These are phyloP conservation scores for Ammodytes marinus DNA, from an alignment of 2,113 vertebrate genomes.

Conservation along the genomic window DNA sequence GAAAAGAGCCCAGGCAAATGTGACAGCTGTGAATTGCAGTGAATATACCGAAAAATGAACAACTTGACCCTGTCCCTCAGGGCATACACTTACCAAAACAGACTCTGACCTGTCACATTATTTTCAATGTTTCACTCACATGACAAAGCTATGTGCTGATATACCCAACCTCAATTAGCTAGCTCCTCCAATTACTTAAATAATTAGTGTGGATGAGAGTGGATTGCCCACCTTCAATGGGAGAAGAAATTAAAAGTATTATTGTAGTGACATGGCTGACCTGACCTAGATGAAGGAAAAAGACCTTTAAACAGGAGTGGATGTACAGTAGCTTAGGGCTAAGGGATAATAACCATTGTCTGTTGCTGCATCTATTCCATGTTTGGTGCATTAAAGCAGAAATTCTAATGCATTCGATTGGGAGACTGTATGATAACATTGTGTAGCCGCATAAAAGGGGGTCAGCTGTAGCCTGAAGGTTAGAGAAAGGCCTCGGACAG, in stretches of 20 bases:
- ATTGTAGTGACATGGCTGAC: conserved; percentile 20
- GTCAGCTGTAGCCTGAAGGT: conserved; percentile 67
- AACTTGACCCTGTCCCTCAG: conserved; percentile 23
- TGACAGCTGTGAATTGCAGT: conserved; percentile 15
- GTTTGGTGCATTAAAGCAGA: conserved; percentile 60
- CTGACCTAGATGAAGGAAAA: conserved; percentile 46
- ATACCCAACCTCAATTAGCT: background rate
- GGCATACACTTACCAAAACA: background rate
- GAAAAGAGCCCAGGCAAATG: background rate
- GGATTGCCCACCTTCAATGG: background rate
- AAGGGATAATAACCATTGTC: conserved; percentile 47
- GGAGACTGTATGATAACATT: conserved; percentile 42
- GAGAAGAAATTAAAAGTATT: conserved; percentile 11
- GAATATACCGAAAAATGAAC: conserved; percentile 26
- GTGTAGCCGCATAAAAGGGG: conserved; percentile 55
- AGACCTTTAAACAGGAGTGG: conserved; percentile 42
- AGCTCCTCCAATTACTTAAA: background rate
- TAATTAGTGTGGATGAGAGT: background rate
- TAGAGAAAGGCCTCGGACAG: conserved; percentile 38
- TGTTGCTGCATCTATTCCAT: conserved; percentile 39
- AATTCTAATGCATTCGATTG: conserved; percentile 57
- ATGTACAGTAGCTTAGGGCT: conserved; percentile 52
- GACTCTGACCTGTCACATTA: conserved; percentile 26
- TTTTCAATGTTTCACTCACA: conserved; percentile 4
- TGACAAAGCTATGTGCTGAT: background rate